These are phyloP conservation scores for Champsocephalus gunnari DNA, from an alignment of 2,797 vertebrate genomes.

Conservation along the genomic window DNA sequence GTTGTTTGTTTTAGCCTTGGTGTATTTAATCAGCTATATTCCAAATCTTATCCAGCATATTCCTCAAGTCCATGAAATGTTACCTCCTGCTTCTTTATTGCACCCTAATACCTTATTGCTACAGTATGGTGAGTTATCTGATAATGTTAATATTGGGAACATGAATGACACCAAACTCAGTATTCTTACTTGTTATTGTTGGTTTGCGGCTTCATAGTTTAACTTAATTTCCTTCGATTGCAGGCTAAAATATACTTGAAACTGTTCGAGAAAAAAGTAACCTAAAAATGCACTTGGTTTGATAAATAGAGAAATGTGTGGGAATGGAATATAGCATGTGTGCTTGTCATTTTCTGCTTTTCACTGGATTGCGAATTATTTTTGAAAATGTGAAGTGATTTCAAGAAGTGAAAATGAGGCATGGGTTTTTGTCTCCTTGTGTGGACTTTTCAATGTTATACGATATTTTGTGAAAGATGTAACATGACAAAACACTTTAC, in stretches of 20 bases:
- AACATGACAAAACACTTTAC: slow-evolving; percentile 87
- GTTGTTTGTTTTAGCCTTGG: slow-evolving; percentile 84
- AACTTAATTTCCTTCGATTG: slow-evolving; percentile 74
- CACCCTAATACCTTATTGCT: slow-evolving; percentile 86
- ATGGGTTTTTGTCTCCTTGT: slow-evolving; percentile 79
- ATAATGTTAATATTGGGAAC: slow-evolving; percentile 78
- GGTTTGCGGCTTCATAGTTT: slow-evolving; percentile 85
- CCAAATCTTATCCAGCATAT: slow-evolving; percentile 86
- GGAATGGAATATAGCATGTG: slow-evolving; percentile 86
- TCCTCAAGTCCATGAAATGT: slow-evolving; percentile 84
- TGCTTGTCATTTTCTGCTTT: slow-evolving; percentile 83
- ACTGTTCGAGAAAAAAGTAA: slow-evolving; percentile 72
- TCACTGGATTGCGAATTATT: slow-evolving; percentile 82
- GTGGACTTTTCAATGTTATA: slow-evolving; percentile 84
- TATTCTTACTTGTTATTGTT: slow-evolving; percentile 83
- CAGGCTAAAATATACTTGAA: slow-evolving; percentile 84
- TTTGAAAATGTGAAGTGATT: slow-evolving; percentile 84
- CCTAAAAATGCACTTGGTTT: slow-evolving; percentile 83
- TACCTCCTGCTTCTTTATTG: slow-evolving; percentile 86
- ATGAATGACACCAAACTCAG: slow-evolving; percentile 86
- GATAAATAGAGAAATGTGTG: slow-evolving; percentile 76
- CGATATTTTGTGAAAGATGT: slow-evolving; percentile 86
- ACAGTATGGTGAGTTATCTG: slow-evolving; percentile 80
- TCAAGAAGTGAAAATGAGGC: slow-evolving; percentile 78
- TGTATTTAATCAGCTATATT: slow-evolving; percentile 87